A percentile compares a stretch with the other conserved stretches of the same genome.
These are phyloP conservation scores for Parthenolecanium corni DNA, from an alignment of 2,888 invertebrate species.

Conservation along the genomic window DNA sequence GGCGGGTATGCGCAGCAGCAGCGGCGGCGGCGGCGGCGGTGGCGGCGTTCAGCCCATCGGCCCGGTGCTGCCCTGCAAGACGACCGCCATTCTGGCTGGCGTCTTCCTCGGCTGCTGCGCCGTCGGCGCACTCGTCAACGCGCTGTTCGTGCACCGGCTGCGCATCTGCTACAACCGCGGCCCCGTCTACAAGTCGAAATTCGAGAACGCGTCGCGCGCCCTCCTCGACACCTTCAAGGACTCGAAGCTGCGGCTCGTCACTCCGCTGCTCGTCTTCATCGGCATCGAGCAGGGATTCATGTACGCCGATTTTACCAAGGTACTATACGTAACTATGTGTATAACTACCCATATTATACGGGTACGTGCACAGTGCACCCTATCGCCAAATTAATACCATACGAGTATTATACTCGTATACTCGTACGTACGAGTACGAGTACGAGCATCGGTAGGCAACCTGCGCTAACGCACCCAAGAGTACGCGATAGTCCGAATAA, in stretches of 20 bases:
- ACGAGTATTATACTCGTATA: too few relatives aligned
- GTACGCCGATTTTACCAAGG: slow-evolving; percentile 66
- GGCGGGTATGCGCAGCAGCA: slow-evolving; percentile 20
- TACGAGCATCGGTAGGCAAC: too few relatives aligned
- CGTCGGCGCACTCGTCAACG: slow-evolving; percentile 41
- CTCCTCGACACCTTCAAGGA: slow-evolving; percentile 48
- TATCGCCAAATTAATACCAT: too few relatives aligned
- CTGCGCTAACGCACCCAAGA: too few relatives aligned
- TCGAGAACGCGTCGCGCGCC: slow-evolving; percentile 37
- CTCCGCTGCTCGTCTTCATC: slow-evolving; percentile 66
- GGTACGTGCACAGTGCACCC: too few relatives aligned
- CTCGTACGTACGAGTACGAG: too few relatives aligned
- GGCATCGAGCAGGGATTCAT: slow-evolving; percentile 77
- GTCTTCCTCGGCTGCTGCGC: slow-evolving; percentile 42
- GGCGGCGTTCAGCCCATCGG: slow-evolving; percentile 30
- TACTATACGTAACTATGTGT: too few relatives aligned
- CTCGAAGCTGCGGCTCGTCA: slow-evolving; percentile 54
- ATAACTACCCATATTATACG: too few relatives aligned
- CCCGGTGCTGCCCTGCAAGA: slow-evolving; percentile 33
- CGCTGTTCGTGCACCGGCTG: slow-evolving; percentile 44
- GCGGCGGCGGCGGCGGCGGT: slow-evolving; percentile 31
- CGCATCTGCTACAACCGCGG: slow-evolving; percentile 48
- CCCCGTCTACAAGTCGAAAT: slow-evolving; percentile 30
- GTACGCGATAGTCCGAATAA: too few relatives aligned
- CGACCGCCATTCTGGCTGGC: slow-evolving; percentile 39